Percentiles rank a stretch among this genome's conserved stretches.
Conservation (phyloP, 2,113 vertebrate genomes). For the Campylorhamphus procurvoides region DNA sequence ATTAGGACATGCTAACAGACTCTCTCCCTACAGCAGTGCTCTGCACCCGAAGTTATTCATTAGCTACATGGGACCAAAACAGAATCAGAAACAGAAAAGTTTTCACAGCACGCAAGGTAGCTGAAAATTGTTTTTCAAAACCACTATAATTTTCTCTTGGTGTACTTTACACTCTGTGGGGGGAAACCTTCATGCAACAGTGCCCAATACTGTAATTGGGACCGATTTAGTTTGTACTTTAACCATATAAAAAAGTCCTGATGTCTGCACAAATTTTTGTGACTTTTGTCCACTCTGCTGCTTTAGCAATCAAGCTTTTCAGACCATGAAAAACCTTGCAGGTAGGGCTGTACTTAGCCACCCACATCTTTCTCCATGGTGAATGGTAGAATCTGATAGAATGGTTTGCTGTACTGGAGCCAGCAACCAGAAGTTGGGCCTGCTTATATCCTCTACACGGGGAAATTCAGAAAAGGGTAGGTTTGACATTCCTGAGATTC, state of each 20-base stretch:
- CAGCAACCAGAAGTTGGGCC: neutral
- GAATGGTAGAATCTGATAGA: neutral
- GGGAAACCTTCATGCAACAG: neutral
- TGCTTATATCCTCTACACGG: neutral
- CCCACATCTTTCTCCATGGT: neutral
- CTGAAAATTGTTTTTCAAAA: neutral
- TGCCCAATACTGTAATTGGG: neutral
- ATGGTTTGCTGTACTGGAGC: neutral
- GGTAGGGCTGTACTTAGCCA: neutral
- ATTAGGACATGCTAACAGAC: neutral
- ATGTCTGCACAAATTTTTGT: neutral
- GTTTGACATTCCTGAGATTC: neutral
- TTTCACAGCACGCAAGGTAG: neutral
- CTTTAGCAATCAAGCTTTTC: neutral
- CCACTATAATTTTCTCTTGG: neutral
- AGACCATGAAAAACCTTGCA: neutral
- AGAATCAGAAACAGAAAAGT: neutral
- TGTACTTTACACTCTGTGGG: neutral
- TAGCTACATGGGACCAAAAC: neutral
- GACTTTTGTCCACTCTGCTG: neutral
- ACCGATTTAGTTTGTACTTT: neutral
- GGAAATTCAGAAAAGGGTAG: neutral
- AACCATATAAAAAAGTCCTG: neutral
- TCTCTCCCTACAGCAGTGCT: neutral
- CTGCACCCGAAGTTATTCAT: neutral